phyloP scores from a whole-genome alignment of 1,140 invertebrate genomes.

The Melipona quadrifasciata region DNA sequence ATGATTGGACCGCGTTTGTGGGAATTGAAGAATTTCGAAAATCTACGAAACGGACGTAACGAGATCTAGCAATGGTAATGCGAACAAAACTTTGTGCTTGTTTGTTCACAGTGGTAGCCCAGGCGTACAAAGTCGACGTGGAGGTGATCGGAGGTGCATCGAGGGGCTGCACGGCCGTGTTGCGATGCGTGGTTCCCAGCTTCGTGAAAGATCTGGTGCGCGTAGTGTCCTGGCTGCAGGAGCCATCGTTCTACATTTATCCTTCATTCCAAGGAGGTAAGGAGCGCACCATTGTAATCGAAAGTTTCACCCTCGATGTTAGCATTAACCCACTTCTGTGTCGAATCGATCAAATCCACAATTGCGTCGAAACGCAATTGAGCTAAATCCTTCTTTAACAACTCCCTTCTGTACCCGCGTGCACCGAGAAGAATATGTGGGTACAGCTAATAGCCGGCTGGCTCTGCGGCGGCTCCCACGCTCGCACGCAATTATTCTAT shows the following conservation, averaged over 20 bases:
- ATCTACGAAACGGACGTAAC: too few relatives aligned
- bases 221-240: conserved; percentile 92
- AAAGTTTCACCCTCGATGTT: too few relatives aligned
- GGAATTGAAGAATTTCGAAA: too few relatives aligned
- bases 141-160: conserved; percentile 86
- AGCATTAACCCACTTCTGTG: background rate
- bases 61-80: too few relatives aligned
- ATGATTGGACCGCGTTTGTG: too few relatives aligned
- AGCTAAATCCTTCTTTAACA: too few relatives aligned
- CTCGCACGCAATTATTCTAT: conserved; percentile 28
- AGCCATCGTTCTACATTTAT: conserved; percentile 89
- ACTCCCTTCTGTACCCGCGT: too few relatives aligned
- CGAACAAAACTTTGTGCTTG: conserved; percentile 7
- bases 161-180: conserved; percentile 90
- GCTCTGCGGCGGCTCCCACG: background rate
- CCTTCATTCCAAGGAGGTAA: conserved; percentile 89
- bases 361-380: too few relatives aligned
- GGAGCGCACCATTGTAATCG: too few relatives aligned
- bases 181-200: conserved; percentile 90
- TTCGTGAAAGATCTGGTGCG: conserved; percentile 91
- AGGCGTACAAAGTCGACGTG: conserved; percentile 89
- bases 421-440: background rate
- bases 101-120: conserved; percentile 87
- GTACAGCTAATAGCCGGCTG: conserved; percentile 12
- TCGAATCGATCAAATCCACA: too few relatives aligned